These are phyloP conservation scores for Linnaemya vulpina DNA, from an alignment of 2,888 invertebrate genomes.

Conservation along the genomic window DNA sequence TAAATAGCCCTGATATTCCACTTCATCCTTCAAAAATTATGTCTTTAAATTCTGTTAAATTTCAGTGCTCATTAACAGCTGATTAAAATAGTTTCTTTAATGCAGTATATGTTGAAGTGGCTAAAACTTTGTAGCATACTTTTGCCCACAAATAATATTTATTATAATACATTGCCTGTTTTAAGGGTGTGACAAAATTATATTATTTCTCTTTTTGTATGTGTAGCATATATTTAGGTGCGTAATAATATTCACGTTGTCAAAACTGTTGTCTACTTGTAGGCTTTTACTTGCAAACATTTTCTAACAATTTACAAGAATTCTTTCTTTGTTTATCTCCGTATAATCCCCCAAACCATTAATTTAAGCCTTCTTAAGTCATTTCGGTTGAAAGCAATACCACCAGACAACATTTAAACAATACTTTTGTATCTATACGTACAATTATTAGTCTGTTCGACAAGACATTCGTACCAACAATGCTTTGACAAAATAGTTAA, in stretches of 20 bases:
- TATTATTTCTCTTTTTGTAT: too few species aligned
- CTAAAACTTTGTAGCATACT: too few species aligned
- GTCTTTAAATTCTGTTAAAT: too few species aligned
- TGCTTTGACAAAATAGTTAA: conserved; percentile 19
- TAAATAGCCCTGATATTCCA: too few species aligned
- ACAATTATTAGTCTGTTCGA: neutral
- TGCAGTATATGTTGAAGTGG: too few species aligned
- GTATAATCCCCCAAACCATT: conserved; percentile 49
- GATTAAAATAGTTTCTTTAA: too few species aligned
- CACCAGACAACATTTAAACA: conserved; percentile 32
- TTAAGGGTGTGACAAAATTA: neutral
- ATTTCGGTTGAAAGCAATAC: conserved; percentile 23
- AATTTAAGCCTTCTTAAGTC: conserved; percentile 48
- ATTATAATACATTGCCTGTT: neutral
- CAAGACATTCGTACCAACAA: conserved; percentile 9
- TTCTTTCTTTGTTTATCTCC: neutral
- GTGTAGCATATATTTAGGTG: too few species aligned
- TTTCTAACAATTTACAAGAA: neutral
- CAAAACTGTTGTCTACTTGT: neutral
- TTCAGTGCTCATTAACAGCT: too few species aligned
- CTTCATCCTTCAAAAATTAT: too few species aligned
- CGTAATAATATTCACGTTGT: neutral
- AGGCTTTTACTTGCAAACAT: neutral
- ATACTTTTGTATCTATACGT: neutral
- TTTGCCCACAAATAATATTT: too few species aligned